Base-by-base conservation (phyloP, 1,140 invertebrate genomes). In the Macrocentrus cingulum region DNA sequence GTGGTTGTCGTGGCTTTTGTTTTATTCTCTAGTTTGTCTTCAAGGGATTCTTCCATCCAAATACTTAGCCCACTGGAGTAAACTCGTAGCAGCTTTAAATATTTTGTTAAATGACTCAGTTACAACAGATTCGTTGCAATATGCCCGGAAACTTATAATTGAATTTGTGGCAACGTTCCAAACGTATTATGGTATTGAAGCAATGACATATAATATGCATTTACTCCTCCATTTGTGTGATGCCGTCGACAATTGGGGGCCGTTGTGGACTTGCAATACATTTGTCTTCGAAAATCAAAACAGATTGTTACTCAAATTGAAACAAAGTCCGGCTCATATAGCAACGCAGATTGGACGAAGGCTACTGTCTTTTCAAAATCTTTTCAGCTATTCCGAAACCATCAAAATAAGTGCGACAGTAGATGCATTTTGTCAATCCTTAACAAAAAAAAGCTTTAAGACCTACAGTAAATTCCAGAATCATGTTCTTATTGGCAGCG, bases 151-250 rank as follows among this genome's bases (percentile, higher is more conserved):
- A 29, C 16, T 56, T 3, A 1, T 56, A 7, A n/a, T 56, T 1
- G 20, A 39, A 11, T 56, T 37, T 22, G 56, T 58, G n/a, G 13
- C 19, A 23, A 11, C 2, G 1, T 58, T 41, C 34, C 46, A 58
- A 50, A 5, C 20, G 7, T 42, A 25, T 13, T 58, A 42, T 32
- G 56, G 56, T 9, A 51, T 32, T n/a, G 1, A 32, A 4, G 37
- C 34, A 3, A 58, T 58, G 56, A 58, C 44, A 4, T 58, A 42
- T 18, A 58, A 58, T 29, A 22, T 58, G 1, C 56, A 58, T 20
- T 18, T 58, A 16, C 18, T 51, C 6, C 15, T 51, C 8, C 56
- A 58, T 39, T 9, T 50, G 1, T 9, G 34, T n/a, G 11, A 20
- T 4, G 34, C 46, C 41, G 56, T 58, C 18, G 15, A 18, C 20